Conservation (phyloP, 2,113 vertebrate genomes). For the Catharus minimus region DNA sequence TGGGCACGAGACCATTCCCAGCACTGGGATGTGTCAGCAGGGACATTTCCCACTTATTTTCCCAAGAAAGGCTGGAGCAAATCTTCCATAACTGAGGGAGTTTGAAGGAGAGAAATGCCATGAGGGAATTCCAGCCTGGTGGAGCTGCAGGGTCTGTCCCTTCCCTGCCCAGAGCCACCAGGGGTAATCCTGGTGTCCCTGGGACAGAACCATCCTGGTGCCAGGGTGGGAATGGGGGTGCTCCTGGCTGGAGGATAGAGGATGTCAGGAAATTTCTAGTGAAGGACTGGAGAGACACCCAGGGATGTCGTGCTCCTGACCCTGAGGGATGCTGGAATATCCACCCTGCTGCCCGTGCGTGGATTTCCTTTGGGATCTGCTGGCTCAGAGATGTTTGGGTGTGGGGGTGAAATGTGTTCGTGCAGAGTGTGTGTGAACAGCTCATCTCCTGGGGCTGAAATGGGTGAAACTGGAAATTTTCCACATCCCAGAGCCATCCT, state of each 20-base stretch:
- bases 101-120: background rate
- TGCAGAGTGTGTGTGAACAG: background rate
- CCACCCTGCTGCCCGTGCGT: rapidly evolving
- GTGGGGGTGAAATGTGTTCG: rapidly evolving
- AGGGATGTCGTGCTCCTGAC: rapidly evolving
- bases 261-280: background rate
- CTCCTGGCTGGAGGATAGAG: background rate
- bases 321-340: background rate
- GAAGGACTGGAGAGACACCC: background rate
- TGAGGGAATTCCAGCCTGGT: background rate
- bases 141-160: background rate
- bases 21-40: background rate
- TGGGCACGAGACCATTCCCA: rapidly evolving
- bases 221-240: background rate
- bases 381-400: background rate
- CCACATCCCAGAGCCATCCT: background rate
- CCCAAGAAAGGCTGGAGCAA: background rate
- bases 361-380: background rate
- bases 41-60: background rate
- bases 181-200: background rate
- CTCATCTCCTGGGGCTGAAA: background rate
- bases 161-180: rapidly evolving
- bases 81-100: background rate
- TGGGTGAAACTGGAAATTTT: background rate
- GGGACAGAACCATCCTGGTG: background rate